Base-by-base conservation (phyloP, 2,113 vertebrate species). In the Syrmaticus mikado region DNA sequence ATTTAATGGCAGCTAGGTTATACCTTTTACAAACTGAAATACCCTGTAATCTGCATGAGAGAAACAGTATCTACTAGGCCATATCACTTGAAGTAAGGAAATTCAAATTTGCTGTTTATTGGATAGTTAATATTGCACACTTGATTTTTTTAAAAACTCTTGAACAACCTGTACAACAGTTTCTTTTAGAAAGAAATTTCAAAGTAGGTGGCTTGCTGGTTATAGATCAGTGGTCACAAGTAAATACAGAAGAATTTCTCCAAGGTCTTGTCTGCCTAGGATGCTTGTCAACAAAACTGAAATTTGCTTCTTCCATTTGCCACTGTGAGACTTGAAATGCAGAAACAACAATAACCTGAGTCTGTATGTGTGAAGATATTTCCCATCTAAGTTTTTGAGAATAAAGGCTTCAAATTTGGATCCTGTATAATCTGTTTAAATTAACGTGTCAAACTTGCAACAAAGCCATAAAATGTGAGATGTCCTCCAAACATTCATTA, bases 331-430 rank as follows among this genome's bases (percentile, higher is more conserved):
- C 61, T 61, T 72, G 17, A 72, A 65, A 28, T 65, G 45, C 9
- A 27, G 48, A 85, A 72, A 43, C 18, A 57, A 64, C 32, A 61
- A 13, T 6, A 43, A 40, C 16, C 18, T 16, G 64, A 15, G 53
- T 68, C 30, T 25, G 24, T 34, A 45, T 78, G 25, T 41, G 45
- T 32, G 52, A 87, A 73, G 46, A 46, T 48, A 60, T 84, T 85
- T 90, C 13, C 30, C 16, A 66, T 78, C 61, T 66, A 74, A 83
- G 36, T 32, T 8, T 43, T n/a, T 76, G 64, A 91, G 67, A 53
- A 73, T 92, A 82, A 92, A 89, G 82, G n/a, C 62, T 21, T 79
- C 48, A 36, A 57, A 65, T 82, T 85, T 79, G 40, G n/a, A 61
- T 91, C 43, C 46, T 79, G 1, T 87, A 34, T 85, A 52, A 74